Evolutionary conservation across 2,888 invertebrate genomes (phyloP).

Genomic region (Malacosoma neustria): DNA sequence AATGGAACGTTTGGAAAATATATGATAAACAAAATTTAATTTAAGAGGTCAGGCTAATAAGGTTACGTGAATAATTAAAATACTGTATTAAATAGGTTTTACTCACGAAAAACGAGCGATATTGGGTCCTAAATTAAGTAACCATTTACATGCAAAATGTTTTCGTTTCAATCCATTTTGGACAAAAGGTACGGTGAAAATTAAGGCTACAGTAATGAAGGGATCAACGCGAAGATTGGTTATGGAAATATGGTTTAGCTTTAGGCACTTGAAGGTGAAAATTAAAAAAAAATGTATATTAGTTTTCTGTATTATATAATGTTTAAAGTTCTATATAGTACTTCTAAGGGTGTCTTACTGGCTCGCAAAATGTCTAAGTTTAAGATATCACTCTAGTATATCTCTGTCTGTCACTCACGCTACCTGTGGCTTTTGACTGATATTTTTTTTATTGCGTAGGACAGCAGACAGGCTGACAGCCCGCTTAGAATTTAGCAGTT

Average conservation of each 20-base stretch:
- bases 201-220: neutral
- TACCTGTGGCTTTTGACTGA: too few relatives aligned
- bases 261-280: neutral
- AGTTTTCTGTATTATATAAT: neutral
- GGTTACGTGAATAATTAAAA: too few relatives aligned
- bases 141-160: slow-evolving; percentile 9
- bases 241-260: neutral
- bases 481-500: too few relatives aligned
- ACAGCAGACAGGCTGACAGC: too few relatives aligned
- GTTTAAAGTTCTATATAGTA: neutral
- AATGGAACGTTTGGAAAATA: too few relatives aligned
- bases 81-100: neutral
- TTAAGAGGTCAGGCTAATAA: too few relatives aligned
- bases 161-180: slow-evolving; percentile 3
- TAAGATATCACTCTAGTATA: too few relatives aligned
- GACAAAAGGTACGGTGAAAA: slow-evolving; percentile 1
- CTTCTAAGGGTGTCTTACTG: too few relatives aligned
- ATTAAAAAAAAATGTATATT: neutral
- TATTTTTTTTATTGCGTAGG: too few relatives aligned
- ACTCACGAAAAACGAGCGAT: neutral
- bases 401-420: too few relatives aligned
- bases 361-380: too few relatives aligned
- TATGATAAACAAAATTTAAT: too few relatives aligned
- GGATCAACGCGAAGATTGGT: neutral
- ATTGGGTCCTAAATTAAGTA: slow-evolving; percentile 3